Evolutionary conservation across 2,113 vertebrate genomes (phyloP), one percentile per base, ranked within the genome.

Genomic region (Nothobranchius kuhntae): DNA sequence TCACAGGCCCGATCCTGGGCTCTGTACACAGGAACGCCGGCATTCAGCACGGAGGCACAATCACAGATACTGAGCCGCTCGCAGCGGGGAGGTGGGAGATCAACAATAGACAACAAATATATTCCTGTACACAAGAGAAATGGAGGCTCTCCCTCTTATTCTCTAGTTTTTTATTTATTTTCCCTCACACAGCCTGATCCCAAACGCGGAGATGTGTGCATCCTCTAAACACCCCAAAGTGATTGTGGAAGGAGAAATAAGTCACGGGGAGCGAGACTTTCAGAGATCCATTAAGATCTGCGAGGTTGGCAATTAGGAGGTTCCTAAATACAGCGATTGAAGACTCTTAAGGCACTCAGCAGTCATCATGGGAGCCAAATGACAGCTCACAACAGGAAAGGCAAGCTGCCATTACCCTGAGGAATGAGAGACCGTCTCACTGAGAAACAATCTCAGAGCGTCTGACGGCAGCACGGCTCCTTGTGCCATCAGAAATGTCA

Each of bases 371-470:
- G 61, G 55, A 74, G 75, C 69, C 61, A 65, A 69, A 75, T 81
- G 81, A 84, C 80, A 83, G 78, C 82, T 81, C 66, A 11, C 36
- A 26, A 73, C 77, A 68, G 70, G 65, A 69, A 73, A 62, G 75
- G 60, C 62, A 61, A 76, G 74, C 81, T 73, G 84, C 64, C 82
- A 85, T 86, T 83, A 83, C 77, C 70, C 71, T 7, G 77, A 71
- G 75, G 78, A 65, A 51, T 58, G 61, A 75, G 61, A 73, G 73
- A 69, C 68, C 15, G 48, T 53, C 56, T 73, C 11, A 24, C 2
- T 17, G 10, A 24, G n/a, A 74, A 48, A 53, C 30, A 58, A 63
- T 44, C 58, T 64, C 13, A 17, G 44, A 73, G 60, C 52, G 54
- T 57, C 56, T 78, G 26, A 56, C 47, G 67, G 68, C 50, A 48